Evolutionary conservation across 2,113 vertebrate genomes (phyloP).

Genomic region (Rhizomys pruinosus): DNA sequence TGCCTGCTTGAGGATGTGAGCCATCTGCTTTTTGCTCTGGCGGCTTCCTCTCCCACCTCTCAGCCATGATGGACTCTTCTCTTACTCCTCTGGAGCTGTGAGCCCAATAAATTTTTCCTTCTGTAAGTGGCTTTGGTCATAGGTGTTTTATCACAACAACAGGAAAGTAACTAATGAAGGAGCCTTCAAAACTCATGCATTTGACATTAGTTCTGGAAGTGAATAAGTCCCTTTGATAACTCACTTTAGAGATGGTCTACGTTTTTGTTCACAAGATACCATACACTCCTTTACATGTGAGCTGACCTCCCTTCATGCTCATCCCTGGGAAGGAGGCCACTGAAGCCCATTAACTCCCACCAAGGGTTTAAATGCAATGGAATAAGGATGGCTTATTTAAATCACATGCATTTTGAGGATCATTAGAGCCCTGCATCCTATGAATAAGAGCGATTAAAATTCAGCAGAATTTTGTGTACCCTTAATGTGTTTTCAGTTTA

Average conservation of each 20-base stretch:
- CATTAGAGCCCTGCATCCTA: conserved; percentile 71
- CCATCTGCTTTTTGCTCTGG: too few species aligned
- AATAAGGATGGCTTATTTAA: conserved; percentile 75
- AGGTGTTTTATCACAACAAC: too few species aligned
- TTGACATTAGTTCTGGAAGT: background rate
- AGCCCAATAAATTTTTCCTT: too few species aligned
- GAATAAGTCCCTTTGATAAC: background rate
- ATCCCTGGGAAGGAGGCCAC: conserved; percentile 39
- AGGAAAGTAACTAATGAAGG: too few species aligned
- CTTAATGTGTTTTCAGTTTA: conserved; percentile 75
- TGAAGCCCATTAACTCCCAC: conserved; percentile 69
- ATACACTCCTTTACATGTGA: background rate
- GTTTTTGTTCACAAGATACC: background rate
- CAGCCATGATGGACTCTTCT: too few species aligned
- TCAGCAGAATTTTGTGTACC: conserved; percentile 72
- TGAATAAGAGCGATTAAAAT: conserved; percentile 73
- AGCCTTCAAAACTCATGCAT: background rate
- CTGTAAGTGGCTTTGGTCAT: too few species aligned
- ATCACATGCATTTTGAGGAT: conserved; percentile 63
- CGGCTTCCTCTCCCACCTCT: too few species aligned
- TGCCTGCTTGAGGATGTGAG: too few species aligned
- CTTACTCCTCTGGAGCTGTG: too few species aligned
- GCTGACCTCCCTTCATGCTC: background rate
- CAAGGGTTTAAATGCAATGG: conserved; percentile 71
- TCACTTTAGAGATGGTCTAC: background rate